These are phyloP conservation scores for Lepidothrix coronata DNA, from an alignment of 2,113 vertebrate species.

Conservation along the genomic window DNA sequence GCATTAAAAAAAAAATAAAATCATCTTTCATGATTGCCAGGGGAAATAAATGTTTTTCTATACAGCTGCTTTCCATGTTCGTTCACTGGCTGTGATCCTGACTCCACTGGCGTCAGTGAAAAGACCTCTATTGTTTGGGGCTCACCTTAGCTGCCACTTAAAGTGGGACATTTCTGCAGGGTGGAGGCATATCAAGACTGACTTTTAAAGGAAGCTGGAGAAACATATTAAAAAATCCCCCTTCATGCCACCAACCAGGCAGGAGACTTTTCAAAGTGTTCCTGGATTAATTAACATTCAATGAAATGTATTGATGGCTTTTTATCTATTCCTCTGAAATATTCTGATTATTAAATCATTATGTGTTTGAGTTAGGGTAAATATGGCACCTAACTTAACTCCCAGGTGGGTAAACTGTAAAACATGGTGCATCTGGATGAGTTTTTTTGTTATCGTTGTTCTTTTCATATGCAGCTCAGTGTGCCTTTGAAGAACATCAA, in stretches of 20 bases:
- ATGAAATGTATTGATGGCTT: neutral
- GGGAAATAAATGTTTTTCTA: neutral
- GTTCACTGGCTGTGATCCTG: neutral
- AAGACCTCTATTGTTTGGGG: neutral
- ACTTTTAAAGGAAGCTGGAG: neutral
- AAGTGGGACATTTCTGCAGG: neutral
- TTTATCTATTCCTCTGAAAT: slow-evolving; percentile 28
- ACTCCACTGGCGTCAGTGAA: neutral
- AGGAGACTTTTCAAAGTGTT: neutral
- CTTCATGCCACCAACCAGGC: neutral
- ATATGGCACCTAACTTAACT: neutral
- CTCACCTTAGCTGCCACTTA: neutral
- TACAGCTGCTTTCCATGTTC: neutral
- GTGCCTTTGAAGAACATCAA: slow-evolving; percentile 26
- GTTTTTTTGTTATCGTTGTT: neutral
- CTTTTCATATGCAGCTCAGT: slow-evolving; percentile 1
- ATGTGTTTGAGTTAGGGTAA: neutral
- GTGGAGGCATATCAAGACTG: neutral
- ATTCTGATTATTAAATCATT: slow-evolving; percentile 2
- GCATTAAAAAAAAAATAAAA: neutral
- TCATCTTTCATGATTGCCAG: neutral
- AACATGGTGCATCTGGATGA: neutral
- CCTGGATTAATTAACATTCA: neutral
- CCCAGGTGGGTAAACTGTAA: neutral
- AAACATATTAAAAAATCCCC: neutral